phyloP scores from a whole-genome alignment of 1,140 invertebrate species.

The Antheraea pernyi region DNA sequence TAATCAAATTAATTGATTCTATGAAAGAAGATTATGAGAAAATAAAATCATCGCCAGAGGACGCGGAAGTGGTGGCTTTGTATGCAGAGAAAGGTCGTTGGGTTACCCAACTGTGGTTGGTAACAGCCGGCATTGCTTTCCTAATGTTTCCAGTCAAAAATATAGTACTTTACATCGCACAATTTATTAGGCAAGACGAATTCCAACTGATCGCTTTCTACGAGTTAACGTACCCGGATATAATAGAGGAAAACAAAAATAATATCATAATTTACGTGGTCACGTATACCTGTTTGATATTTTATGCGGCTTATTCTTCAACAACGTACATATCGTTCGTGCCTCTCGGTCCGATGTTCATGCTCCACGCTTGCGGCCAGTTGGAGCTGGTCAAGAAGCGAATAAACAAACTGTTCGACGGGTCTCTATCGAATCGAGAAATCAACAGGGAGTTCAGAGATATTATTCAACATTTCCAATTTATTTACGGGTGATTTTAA shows the following conservation, averaged over 20 bases:
- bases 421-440: conserved; percentile 22
- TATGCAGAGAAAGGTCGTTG: background rate
- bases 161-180: background rate
- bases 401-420: too few species aligned
- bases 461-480: conserved; percentile 27
- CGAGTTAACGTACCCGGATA: conserved; percentile 38
- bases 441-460: conserved; percentile 28
- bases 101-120: background rate
- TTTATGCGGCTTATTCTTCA: conserved; percentile 26
- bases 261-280: conserved; percentile 19
- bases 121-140: background rate
- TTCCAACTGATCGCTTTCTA: conserved; percentile 36
- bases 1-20: conserved; percentile 36
- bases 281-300: conserved; percentile 22
- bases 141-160: background rate
- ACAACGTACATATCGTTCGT: too few species aligned
- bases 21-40: too few species aligned
- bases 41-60: background rate
- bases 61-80: background rate
- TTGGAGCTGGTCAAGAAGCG: too few species aligned
- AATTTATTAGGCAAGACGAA: conserved; percentile 18
- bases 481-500: conserved; percentile 32
- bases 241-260: conserved; percentile 39
- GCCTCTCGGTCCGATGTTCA: too few species aligned
- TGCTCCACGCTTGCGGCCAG: too few species aligned